phyloP scores from a whole-genome alignment of 2,113 vertebrate genomes.

The Maccullochella peelii region DNA sequence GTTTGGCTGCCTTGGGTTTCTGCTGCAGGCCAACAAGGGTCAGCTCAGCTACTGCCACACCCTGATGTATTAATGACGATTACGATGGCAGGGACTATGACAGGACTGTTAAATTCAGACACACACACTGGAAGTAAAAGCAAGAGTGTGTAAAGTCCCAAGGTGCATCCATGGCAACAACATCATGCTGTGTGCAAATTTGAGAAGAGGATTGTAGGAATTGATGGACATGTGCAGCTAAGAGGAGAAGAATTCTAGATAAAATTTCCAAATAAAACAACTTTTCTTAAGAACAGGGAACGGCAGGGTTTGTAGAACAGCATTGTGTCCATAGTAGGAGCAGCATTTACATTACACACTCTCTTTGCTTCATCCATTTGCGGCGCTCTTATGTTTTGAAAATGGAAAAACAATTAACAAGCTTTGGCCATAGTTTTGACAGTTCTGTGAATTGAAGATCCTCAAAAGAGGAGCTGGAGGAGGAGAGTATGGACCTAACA shows the following conservation, averaged over 20 bases:
- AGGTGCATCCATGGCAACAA: background rate
- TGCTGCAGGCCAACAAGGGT: slow-evolving; percentile 5
- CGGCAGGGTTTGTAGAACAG: background rate
- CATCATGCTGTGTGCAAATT: background rate
- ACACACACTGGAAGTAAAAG: slow-evolving; percentile 13
- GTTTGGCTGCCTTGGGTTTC: slow-evolving; percentile 36
- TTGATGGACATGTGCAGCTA: background rate
- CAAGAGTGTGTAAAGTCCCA: slow-evolving; percentile 21
- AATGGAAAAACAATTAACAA: background rate
- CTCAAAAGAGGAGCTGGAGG: background rate
- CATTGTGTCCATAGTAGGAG: background rate
- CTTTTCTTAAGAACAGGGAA: background rate
- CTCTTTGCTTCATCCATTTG: background rate
- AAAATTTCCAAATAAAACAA: background rate
- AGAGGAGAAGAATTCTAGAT: background rate
- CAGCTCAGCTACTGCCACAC: background rate
- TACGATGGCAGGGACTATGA: background rate
- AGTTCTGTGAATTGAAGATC: background rate
- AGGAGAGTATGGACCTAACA: background rate
- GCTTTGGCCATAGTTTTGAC: background rate
- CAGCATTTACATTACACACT: background rate
- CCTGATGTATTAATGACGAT: slow-evolving; percentile 15
- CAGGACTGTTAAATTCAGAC: background rate
- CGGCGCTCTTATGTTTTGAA: background rate
- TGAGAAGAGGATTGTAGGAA: background rate